Base-by-base conservation (phyloP, 2,888 invertebrate genomes). In the Lathronympha strigana region DNA sequence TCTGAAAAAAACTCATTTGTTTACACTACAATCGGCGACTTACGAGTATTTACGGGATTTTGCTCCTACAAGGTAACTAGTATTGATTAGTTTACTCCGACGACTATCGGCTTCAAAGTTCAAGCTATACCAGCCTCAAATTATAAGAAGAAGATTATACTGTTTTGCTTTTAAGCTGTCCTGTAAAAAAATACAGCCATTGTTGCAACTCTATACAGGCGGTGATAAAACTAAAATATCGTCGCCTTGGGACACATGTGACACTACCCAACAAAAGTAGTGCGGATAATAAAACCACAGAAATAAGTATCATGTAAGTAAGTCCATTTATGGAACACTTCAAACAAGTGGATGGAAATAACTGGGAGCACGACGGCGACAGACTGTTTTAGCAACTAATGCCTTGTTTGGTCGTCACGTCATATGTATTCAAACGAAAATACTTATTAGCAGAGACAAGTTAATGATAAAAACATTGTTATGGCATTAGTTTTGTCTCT, bases 261-360 rank as follows among this genome's bases (percentile, higher is more conserved):
- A 72, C 33, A 51, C 50, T 68, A 68, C 70, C n/a, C n/a, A n/a
- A n/a, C n/a, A n/a, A n/a, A n/a, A n/a, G n/a, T n/a, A n/a, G n/a
- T 63, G 57, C 66, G 61, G 58, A 57, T 72, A 67, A 74, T 78
- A 78, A 81, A 79, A 64, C 73, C 11, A 72, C 55, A 73, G 69
- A 70, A 75, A 74, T 77, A 78, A 76, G 72, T 76, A 78, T 81
- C 79, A 77, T 74, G 75, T 77, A 71, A 76, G 75, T 77, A 71
- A 76, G 76, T 76, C 79, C 75, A 80, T 82, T 81, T 75, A 61
- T 78, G 78, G 68, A 70, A 72, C 75, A 82, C 82, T 81, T 80
- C 80, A 82, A 81, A 84, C 78, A 76, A 45, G 75, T 70, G 68
- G 73, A 78, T 81, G 75, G 75, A 85, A 86, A 85, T 85, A 85